These are phyloP conservation scores for Drosophila pruinosa DNA, from an alignment of 1,140 invertebrate species.

Conservation along the genomic window DNA sequence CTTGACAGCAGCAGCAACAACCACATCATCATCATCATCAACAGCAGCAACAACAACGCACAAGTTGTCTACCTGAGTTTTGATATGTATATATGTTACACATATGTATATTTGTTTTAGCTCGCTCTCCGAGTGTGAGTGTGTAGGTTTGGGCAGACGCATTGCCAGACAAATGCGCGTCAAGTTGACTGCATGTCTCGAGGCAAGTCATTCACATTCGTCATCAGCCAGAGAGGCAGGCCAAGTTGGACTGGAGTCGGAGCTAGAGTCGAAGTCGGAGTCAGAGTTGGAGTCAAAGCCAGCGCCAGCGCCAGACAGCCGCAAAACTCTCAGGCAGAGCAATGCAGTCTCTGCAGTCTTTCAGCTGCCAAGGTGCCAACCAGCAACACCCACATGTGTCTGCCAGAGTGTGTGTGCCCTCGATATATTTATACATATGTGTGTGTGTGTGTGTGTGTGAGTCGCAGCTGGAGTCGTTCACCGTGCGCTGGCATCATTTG, in stretches of 20 bases:
- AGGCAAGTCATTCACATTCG: conserved; percentile 80
- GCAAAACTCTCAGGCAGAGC: conserved; percentile 31
- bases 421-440: neutral
- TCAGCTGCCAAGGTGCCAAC: conserved; percentile 65
- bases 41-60: conserved; percentile 25
- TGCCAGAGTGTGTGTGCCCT: conserved; percentile 1
- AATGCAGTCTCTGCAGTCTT: conserved; percentile 31
- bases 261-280: neutral
- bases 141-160: conserved; percentile 64
- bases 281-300: neutral
- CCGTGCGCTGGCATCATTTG: conserved; percentile 40
- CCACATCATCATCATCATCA: conserved; percentile 27
- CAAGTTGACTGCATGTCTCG: conserved; percentile 80
- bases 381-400: conserved; percentile 64
- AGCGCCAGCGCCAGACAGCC: conserved; percentile 37
- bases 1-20: conserved; percentile 60
- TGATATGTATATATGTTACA: conserved; percentile 24
- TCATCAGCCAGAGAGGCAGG: conserved; percentile 47
- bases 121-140: neutral
- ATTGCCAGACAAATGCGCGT: conserved; percentile 80
- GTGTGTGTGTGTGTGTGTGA: neutral
- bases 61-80: conserved; percentile 44
- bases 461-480: conserved; percentile 63
- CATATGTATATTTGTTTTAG: conserved; percentile 12
- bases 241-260: conserved; percentile 24